These are phyloP conservation scores for Macrosteles quadrilineatus DNA, from an alignment of 1,140 invertebrate genomes.

Conservation along the genomic window DNA sequence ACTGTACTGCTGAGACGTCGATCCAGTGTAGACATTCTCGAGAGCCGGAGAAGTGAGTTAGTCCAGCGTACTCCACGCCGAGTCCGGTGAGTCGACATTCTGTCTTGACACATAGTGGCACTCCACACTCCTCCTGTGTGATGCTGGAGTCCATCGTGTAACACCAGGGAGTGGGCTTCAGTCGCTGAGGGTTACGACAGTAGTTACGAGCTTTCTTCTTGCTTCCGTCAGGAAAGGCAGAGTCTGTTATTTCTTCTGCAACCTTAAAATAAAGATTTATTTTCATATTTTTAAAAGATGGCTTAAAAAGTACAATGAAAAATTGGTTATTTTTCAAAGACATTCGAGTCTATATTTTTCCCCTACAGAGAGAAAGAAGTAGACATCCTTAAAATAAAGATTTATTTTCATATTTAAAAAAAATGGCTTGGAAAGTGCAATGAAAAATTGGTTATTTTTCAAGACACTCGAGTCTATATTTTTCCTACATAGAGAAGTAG, in stretches of 20 bases:
- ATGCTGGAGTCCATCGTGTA: conserved; percentile 16
- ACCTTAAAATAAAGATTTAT: not conserved
- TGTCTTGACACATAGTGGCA: conserved; percentile 1
- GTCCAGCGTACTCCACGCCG: conserved; percentile 4
- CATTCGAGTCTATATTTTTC: too few species aligned
- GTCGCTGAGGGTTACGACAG: conserved; percentile 4
- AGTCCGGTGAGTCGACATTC: conserved; percentile 8
- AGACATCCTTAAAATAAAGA: not conserved
- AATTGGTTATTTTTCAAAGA: too few species aligned
- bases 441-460: too few species aligned
- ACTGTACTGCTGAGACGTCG: not conserved
- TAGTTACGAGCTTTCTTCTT: conserved; percentile 3
- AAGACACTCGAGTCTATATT: too few species aligned
- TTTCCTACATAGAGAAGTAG: too few species aligned
- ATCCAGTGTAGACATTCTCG: conserved; percentile 1
- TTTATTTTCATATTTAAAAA: too few species aligned
- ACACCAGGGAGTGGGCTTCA: conserved; percentile 6
- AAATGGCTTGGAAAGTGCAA: too few species aligned
- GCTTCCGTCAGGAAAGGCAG: conserved; percentile 16
- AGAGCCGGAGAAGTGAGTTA: not conserved
- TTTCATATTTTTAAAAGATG: too few species aligned
- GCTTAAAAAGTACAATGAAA: too few species aligned
- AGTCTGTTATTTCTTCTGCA: not conserved
- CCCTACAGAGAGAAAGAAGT: too few species aligned
- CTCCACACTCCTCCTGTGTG: conserved; percentile 1